Evolutionary conservation across 1,140 invertebrate species (phyloP), one percentile per base, ranked within the genome.

Genomic region (Mya arenaria): DNA sequence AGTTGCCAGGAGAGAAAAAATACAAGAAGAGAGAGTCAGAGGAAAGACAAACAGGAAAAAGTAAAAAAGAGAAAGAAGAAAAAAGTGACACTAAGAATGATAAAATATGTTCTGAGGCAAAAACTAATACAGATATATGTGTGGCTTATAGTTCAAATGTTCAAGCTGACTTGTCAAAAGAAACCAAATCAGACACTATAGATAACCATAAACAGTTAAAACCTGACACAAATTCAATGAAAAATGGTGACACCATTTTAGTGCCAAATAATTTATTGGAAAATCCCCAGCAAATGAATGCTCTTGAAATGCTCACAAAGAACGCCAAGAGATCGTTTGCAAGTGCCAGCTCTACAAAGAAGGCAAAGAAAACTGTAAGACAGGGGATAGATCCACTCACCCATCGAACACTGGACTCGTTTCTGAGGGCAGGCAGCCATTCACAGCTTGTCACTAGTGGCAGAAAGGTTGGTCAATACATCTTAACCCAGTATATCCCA

Each of bases 251-350:
- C n/a, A n/a, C n/a, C n/a, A n/a, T n/a, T n/a, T n/a, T n/a, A n/a
- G n/a, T n/a, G n/a, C n/a, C n/a, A n/a, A n/a, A n/a, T n/a, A n/a
- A n/a, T n/a, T n/a, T n/a, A n/a, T n/a, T n/a, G n/a, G n/a, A n/a
- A n/a, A n/a, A n/a, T n/a, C n/a, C 65, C 17, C 25, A 39, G 19
- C 75, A 69, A 48, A 66, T 15, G 17, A 80, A 80, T 62, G 77
- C 77, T 41, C 37, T 71, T 32, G 77, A 80, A 19, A 62, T 80
- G 77, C 58, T 80, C 13, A 80, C 77, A 2, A 80, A 44, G 63
- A 80, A 80, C 17, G 37, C 65, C 17, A 80, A 32, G 23, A 41
- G 55, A 36, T 80, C 77, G 8, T 80, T 80, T 48, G 62, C 15
- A 32, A 17, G 37, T 5, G 30, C 37, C 28, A 5, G 52, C 1